Evolutionary conservation across 2,797 vertebrate genomes (phyloP).

Genomic region (Cuniculus paca): DNA sequence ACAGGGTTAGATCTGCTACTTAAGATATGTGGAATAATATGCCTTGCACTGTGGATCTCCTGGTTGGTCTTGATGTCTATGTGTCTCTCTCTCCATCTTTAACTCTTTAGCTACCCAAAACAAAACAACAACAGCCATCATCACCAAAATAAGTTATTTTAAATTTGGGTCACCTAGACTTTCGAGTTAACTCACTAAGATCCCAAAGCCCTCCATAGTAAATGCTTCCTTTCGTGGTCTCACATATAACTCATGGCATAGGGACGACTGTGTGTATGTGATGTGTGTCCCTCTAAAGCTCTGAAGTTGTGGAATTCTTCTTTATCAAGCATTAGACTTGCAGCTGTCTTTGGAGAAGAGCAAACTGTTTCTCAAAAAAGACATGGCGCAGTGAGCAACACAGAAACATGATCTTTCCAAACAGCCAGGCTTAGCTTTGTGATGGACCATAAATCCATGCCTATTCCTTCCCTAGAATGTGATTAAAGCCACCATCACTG

Average conservation of each 20-base stretch:
- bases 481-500: neutral
- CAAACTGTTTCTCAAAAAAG: neutral
- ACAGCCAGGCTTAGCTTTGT: neutral
- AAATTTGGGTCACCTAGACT: neutral
- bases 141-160: neutral
- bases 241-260: neutral
- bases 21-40: neutral
- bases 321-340: neutral
- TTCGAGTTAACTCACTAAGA: neutral
- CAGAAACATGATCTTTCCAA: neutral
- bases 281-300: neutral
- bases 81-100: neutral
- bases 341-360: neutral
- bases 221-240: neutral
- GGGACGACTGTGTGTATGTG: neutral
- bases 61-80: neutral
- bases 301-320: neutral
- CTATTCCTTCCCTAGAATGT: neutral
- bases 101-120: slow-evolving; percentile 41
- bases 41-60: neutral
- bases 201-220: neutral
- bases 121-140: neutral
- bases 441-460: neutral
- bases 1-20: neutral
- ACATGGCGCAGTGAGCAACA: neutral